Evolutionary conservation across 2,113 vertebrate species (phyloP).

Genomic region (Trochalopteron elliotii): DNA sequence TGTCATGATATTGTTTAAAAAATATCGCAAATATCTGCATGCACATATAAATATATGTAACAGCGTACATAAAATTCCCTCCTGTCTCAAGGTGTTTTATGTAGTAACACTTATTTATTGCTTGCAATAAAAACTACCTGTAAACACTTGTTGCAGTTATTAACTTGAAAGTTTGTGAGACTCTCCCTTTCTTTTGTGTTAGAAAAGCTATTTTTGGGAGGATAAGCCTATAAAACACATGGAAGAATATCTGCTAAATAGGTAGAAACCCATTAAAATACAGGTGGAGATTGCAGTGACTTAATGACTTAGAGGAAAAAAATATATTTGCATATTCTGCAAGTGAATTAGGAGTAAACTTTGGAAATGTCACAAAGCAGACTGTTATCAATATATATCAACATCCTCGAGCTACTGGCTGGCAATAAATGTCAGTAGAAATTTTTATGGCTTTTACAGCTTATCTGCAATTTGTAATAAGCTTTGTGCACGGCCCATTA

Average conservation of each 20-base stretch:
- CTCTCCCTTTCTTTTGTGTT: not conserved
- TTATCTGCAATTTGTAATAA: conserved; percentile 71
- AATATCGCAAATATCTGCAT: not conserved
- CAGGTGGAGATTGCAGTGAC: not conserved
- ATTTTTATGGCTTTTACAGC: conserved; percentile 71
- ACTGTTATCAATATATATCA: conserved; percentile 76
- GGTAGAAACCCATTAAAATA: not conserved
- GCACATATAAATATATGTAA: not conserved
- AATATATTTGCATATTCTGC: conserved; percentile 47
- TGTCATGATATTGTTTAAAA: not conserved
- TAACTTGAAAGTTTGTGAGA: not conserved
- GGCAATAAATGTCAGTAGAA: conserved; percentile 73
- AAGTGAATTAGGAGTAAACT: conserved; percentile 72
- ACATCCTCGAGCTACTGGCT: conserved; percentile 69
- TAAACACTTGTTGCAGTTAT: not conserved
- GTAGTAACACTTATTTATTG: not conserved
- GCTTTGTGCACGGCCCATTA: conserved; percentile 54
- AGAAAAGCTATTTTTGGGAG: not conserved
- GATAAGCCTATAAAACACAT: not conserved
- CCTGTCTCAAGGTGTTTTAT: not conserved
- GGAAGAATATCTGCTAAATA: not conserved
- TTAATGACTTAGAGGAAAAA: conserved; percentile 5
- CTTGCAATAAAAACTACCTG: not conserved
- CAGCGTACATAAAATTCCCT: not conserved
- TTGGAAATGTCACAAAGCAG: conserved; percentile 74